These are phyloP conservation scores for Cladorhizidae sp. DNA, from an alignment of 37 sponge, comb jelly and placozoan species.

Conservation along the genomic window DNA sequence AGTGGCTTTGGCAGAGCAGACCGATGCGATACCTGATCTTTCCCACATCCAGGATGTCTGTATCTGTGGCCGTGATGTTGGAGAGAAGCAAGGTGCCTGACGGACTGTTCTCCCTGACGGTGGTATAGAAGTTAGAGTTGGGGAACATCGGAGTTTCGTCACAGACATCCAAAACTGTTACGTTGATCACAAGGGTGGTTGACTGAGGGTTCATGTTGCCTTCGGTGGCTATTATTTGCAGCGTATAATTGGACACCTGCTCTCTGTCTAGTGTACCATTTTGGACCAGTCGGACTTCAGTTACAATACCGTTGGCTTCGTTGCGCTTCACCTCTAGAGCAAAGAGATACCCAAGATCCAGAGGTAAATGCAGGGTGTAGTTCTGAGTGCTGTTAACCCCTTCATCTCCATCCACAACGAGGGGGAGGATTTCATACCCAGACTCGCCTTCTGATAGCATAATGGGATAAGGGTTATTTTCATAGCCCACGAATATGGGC, in stretches of 20 bases:
- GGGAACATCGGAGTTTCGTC: conserved; percentile 59
- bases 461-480: not conserved
- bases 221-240: conserved; percentile 24
- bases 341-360: not conserved
- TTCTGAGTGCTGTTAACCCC: conserved; percentile 20
- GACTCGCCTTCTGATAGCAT: not conserved
- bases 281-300: conserved; percentile 6
- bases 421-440: not conserved
- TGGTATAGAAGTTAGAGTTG: not conserved
- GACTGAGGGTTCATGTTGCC: not conserved
- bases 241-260: conserved; percentile 27
- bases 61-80: conserved; percentile 23
- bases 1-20: not conserved
- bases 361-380: conserved; percentile 11
- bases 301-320: conserved; percentile 13
- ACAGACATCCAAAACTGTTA: conserved; percentile 68
- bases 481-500: conserved; percentile 36
- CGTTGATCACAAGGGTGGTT: conserved; percentile 23
- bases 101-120: conserved; percentile 14
- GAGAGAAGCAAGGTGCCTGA: conserved; percentile 13
- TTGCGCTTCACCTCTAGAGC: not conserved
- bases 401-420: conserved; percentile 40
- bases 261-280: conserved; percentile 59
- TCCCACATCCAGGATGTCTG: conserved; percentile 9
- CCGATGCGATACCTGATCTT: too few species aligned